These are phyloP conservation scores for Phalacrocorax aristotelis DNA, from an alignment of 2,113 vertebrate genomes.

Conservation along the genomic window DNA sequence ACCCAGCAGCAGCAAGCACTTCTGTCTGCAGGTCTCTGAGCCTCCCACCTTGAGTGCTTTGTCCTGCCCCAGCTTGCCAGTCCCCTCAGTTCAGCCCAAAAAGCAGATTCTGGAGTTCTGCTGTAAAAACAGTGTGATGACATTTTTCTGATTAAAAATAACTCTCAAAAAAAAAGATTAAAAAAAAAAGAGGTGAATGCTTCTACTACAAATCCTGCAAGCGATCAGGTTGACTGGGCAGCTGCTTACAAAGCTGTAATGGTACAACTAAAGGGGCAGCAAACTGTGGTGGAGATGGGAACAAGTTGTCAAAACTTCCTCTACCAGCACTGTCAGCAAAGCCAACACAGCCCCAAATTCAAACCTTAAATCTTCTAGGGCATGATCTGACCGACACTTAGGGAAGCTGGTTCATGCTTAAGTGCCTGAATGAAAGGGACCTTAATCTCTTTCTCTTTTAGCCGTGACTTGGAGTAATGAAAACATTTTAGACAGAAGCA, in stretches of 20 bases:
- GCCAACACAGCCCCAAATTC: background rate
- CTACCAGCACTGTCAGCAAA: background rate
- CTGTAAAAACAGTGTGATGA: background rate
- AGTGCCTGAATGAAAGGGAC: background rate
- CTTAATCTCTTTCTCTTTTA: background rate
- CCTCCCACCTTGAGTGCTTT: background rate
- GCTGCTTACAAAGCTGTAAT: background rate
- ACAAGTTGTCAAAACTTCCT: background rate
- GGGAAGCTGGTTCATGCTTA: background rate
- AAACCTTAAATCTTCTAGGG: background rate
- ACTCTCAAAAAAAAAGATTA: background rate
- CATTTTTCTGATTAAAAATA: background rate
- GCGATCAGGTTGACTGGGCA: background rate
- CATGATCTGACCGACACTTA: background rate
- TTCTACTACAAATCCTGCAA: background rate
- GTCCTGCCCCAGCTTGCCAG: background rate
- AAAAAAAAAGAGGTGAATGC: background rate
- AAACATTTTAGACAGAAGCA: constrained; percentile 45
- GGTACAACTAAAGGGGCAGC: background rate
- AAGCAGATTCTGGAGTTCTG: background rate
- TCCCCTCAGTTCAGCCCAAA: background rate
- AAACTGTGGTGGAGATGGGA: background rate
- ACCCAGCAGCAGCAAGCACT: background rate
- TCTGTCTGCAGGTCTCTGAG: background rate
- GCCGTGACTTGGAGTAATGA: background rate